Evolutionary conservation across 2,113 vertebrate genomes (phyloP), one percentile per base, ranked within the genome.

Genomic region (Octodon degus): DNA sequence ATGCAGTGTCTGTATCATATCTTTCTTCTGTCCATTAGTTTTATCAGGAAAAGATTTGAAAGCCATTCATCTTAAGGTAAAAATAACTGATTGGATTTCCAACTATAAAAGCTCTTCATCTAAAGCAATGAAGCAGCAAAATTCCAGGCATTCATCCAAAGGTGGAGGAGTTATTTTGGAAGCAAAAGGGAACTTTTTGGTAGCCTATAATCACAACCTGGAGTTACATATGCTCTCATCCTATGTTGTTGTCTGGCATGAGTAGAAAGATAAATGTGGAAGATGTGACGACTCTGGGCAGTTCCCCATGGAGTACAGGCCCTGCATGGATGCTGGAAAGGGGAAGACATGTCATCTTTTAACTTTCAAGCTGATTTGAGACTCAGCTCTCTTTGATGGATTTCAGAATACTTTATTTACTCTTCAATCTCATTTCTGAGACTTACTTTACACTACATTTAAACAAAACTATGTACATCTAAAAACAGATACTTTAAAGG

Each of bases 81-180:
- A 81, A 20, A 80, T 74, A 55, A 72, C 14, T 7, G 25, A 72
- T 70, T 9, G 32, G 10, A 13, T 58, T 86, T 93, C 34, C 34
- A 55, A n/a, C 7, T 40, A n/a, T 50, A 53, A 93, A 67, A 58
- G 24, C 32, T 93, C 76, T 84, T 76, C 90, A 77, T n/a, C 14
- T 60, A 86, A 94, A 63, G 6, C 30, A 88, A 37, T 82, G 20
- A 85, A 89, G 47, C 40, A 72, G 32, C 13, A 94, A 37, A 96
- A 89, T 84, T 85, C 20, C 32, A 94, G 58, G 14, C 43, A 91
- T 76, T 83, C 17, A 87, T 82, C 70, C 95, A 90, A 94, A 92
- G 17, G 9, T 55, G 32, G 0, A 24, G 22, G 13, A 30, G 30
- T 82, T 93, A 79, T 79, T 95, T 82, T 40, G 30, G 53, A 94